A percentile compares a stretch with the other conserved stretches of the same genome.
Evolutionary conservation across 2,888 invertebrate species (phyloP).

Genomic region (Cheilosia scutellata): DNA sequence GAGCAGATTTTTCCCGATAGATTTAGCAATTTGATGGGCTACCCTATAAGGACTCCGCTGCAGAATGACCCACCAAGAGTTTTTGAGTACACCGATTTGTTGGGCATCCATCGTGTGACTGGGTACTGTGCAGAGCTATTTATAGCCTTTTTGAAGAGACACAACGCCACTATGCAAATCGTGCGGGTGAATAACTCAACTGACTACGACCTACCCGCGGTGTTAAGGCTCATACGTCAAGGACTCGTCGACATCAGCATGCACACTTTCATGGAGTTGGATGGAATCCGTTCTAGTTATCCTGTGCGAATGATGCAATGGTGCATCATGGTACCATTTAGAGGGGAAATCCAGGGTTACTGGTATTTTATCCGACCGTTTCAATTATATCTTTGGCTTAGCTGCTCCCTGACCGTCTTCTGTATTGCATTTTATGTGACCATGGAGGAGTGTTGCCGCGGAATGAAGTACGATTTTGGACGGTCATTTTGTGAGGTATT

Average conservation of each 20-base stretch:
- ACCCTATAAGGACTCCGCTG: conserved; percentile 73
- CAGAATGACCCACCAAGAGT: conserved; percentile 78
- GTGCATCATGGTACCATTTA: conserved; percentile 77
- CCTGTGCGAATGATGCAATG: conserved; percentile 78
- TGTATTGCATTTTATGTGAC: conserved; percentile 62
- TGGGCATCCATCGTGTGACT: conserved; percentile 33
- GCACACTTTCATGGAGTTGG: conserved; percentile 75
- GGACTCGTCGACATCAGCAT: conserved; percentile 77
- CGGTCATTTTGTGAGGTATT: conserved; percentile 73
- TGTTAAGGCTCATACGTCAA: conserved; percentile 70
- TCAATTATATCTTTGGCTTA: conserved; percentile 72
- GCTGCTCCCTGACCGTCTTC: conserved; percentile 67
- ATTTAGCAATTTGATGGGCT: conserved; percentile 76
- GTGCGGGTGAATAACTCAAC: conserved; percentile 68
- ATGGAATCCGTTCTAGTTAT: conserved; percentile 76
- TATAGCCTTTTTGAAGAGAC: conserved; percentile 72
- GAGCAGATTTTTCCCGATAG: conserved; percentile 72
- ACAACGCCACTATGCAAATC: conserved; percentile 77
- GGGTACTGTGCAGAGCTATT: conserved; percentile 78
- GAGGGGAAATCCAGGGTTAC: conserved; percentile 76
- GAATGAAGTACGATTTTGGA: conserved; percentile 63
- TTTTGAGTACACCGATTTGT: conserved; percentile 60
- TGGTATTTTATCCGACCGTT: conserved; percentile 78
- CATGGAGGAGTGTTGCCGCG: conserved; percentile 42
- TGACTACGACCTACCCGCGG: conserved; percentile 68